Percentiles rank a stretch among this genome's conserved stretches.
Evolutionary conservation across 2,888 invertebrate genomes (phyloP).

Genomic region (Microdon myrmicae): DNA sequence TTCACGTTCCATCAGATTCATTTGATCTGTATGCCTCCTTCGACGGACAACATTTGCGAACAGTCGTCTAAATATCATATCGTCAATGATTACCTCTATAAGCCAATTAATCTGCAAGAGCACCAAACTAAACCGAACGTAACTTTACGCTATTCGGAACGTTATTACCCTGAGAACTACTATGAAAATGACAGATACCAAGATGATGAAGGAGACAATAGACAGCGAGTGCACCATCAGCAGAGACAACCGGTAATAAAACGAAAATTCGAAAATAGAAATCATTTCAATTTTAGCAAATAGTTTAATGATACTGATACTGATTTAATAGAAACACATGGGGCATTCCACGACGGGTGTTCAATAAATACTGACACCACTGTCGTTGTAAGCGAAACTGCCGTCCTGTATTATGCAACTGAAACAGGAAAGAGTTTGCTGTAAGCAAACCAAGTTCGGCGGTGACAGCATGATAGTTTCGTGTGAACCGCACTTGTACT

Average conservation of each 20-base stretch:
- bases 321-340: too few species aligned
- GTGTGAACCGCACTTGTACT: too few species aligned
- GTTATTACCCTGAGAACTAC: conserved; percentile 83
- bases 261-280: not conserved
- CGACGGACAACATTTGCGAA: conserved; percentile 87
- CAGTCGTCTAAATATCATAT: conserved; percentile 90
- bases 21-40: conserved; percentile 92
- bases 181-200: conserved; percentile 73
- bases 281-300: conserved; percentile 49
- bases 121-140: conserved; percentile 83
- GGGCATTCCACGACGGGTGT: too few species aligned
- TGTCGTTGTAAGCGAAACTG: too few species aligned
- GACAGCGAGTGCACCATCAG: conserved; percentile 62
- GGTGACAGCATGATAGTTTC: too few species aligned
- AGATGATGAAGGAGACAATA: conserved; percentile 62
- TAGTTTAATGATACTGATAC: not conserved
- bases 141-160: conserved; percentile 81
- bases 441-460: too few species aligned
- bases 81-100: conserved; percentile 92
- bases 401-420: too few species aligned
- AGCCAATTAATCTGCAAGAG: conserved; percentile 86
- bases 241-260: conserved; percentile 59
- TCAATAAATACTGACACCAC: too few species aligned
- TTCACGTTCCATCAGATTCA: conserved; percentile 81
- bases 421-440: too few species aligned